phyloP scores from a whole-genome alignment of 2,113 vertebrate genomes.

The Deroptyus accipitrinus region DNA sequence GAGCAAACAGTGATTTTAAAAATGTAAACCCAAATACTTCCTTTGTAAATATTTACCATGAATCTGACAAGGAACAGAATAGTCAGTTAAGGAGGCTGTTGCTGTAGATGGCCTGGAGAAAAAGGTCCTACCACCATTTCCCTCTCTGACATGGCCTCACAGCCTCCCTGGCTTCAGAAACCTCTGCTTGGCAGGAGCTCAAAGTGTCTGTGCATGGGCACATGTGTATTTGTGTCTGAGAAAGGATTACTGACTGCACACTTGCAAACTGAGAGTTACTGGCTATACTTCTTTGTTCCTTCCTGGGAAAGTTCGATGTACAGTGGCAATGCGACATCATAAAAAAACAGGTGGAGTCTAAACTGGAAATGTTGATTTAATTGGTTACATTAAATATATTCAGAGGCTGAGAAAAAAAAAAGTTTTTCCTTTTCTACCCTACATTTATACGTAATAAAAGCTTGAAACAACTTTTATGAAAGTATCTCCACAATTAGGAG shows the following conservation, averaged over 20 bases:
- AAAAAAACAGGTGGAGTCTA: background rate
- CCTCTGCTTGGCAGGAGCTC: background rate
- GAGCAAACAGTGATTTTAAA: constrained; percentile 6
- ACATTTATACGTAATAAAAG: background rate
- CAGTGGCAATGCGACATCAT: background rate
- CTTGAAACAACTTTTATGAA: background rate
- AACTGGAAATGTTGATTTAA: background rate
- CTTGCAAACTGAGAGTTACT: background rate
- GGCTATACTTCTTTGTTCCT: background rate
- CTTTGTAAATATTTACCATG: background rate
- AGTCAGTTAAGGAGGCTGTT: background rate
- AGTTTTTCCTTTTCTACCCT: background rate
- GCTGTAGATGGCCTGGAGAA: background rate
- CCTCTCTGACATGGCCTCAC: background rate
- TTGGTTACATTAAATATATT: background rate
- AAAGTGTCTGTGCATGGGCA: background rate
- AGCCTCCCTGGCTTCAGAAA: background rate
- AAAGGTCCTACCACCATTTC: background rate
- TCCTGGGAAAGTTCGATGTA: background rate
- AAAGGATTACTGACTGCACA: background rate
- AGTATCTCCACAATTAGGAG: background rate
- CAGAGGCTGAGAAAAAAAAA: background rate
- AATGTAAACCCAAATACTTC: background rate
- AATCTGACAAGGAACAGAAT: background rate
- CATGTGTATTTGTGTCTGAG: background rate